phyloP scores from a whole-genome alignment of 2,797 vertebrate genomes.

The Coilia nasus region DNA sequence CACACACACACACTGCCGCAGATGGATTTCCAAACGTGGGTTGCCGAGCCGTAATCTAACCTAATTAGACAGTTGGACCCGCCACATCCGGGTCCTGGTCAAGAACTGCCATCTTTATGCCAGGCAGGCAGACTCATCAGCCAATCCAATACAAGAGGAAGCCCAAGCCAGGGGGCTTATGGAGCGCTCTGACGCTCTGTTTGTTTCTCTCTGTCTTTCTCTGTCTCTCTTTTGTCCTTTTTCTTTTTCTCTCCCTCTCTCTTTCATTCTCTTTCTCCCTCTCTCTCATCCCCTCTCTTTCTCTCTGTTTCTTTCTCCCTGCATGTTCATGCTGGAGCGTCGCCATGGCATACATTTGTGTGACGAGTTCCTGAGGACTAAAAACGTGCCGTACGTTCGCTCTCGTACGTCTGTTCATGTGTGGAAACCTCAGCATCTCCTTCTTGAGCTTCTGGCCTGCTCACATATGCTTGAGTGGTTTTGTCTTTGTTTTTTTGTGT shows the following conservation, averaged over 20 bases:
- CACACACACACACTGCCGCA: neutral
- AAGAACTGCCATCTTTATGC: neutral
- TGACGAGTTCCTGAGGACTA: neutral
- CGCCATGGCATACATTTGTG: neutral
- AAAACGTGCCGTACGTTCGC: too few relatives aligned
- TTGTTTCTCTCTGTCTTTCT: neutral
- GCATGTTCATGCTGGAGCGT: neutral
- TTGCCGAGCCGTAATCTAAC: neutral
- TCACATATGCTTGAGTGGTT: neutral
- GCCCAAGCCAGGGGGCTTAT: neutral
- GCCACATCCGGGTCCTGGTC: neutral
- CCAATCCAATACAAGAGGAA: neutral
- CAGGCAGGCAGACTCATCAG: neutral
- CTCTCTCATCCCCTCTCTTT: neutral
- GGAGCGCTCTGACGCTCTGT: too few relatives aligned
- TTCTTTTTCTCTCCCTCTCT: neutral
- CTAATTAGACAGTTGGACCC: conserved; percentile 16
- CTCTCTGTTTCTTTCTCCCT: neutral
- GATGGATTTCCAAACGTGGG: neutral
- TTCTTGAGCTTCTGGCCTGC: neutral
- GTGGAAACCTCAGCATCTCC: neutral
- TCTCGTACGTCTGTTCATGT: neutral
- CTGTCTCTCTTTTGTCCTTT: neutral
- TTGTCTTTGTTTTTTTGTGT: neutral
- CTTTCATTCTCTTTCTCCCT: neutral